Evolutionary conservation across 2,888 invertebrate species (phyloP).

Genomic region (Xestoiulus laeticollis): DNA sequence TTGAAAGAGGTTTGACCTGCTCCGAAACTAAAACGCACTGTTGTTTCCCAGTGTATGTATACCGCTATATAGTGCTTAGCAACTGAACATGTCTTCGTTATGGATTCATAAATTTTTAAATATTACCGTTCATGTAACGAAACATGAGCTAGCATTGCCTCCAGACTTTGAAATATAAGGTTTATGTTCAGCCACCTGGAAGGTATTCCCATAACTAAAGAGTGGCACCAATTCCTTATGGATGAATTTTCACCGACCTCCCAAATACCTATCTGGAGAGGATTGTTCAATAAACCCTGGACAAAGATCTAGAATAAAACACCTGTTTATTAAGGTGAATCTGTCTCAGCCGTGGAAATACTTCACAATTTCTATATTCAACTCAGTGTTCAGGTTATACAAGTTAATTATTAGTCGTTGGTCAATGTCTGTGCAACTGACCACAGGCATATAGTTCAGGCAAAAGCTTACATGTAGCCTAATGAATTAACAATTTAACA

Average conservation of each 20-base stretch:
- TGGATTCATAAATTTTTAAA: too few species aligned
- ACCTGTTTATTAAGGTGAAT: slow-evolving; percentile 15
- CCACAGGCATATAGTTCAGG: neutral
- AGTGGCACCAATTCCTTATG: neutral
- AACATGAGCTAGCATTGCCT: neutral
- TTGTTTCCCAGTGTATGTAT: too few species aligned
- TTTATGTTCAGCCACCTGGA: neutral
- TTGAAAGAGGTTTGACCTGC: too few species aligned
- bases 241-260: neutral
- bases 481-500: neutral
- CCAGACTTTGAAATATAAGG: neutral
- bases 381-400: neutral
- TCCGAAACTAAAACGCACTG: too few species aligned
- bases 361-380: neutral
- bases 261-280: neutral
- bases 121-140: neutral
- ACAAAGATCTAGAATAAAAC: neutral
- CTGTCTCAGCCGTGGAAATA: neutral
- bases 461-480: too few species aligned
- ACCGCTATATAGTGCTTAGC: too few species aligned
- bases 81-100: too few species aligned
- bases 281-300: neutral
- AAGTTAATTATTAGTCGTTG: neutral
- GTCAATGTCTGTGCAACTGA: neutral
- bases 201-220: slow-evolving; percentile 9